Conservation (phyloP, 2,888 invertebrate species). For the Clostera curtula region DNA sequence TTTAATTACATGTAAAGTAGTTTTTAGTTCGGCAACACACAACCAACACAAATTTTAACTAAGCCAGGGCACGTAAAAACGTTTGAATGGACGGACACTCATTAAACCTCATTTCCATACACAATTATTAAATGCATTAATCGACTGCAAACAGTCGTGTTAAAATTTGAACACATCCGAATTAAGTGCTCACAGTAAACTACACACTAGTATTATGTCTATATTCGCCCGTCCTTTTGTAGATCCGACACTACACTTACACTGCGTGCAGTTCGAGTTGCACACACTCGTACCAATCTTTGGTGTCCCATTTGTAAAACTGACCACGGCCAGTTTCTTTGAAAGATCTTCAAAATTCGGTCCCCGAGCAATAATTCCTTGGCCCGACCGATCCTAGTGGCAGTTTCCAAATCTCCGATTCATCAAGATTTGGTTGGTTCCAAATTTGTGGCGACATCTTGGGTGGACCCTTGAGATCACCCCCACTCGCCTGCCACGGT, state of each 20-base stretch:
- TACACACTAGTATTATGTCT: not conserved
- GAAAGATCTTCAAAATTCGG: too few relatives aligned
- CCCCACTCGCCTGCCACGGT: conserved; percentile 39
- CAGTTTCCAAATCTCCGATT: too few relatives aligned
- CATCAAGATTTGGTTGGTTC: too few relatives aligned
- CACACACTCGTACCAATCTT: too few relatives aligned
- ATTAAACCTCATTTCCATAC: conserved; percentile 44
- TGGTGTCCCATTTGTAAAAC: too few relatives aligned
- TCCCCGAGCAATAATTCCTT: too few relatives aligned
- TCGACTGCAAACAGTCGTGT: conserved; percentile 26
- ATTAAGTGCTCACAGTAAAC: conserved; percentile 1
- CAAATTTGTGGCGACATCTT: not conserved
- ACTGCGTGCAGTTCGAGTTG: too few relatives aligned
- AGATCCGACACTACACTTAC: not conserved
- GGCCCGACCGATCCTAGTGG: too few relatives aligned
- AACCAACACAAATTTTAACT: conserved; percentile 21
- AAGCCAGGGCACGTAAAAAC: conserved; percentile 22
- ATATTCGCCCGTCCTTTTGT: not conserved
- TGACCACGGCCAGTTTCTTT: too few relatives aligned
- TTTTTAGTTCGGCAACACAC: conserved; percentile 5
- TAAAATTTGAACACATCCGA: conserved; percentile 18
- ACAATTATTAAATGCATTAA: conserved; percentile 53
- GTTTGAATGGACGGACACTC: conserved; percentile 37
- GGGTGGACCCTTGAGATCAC: conserved; percentile 23
- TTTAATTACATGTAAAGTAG: conserved; percentile 1